Conservation (phyloP, 2,113 vertebrate species). For the Rattus rattus region DNA sequence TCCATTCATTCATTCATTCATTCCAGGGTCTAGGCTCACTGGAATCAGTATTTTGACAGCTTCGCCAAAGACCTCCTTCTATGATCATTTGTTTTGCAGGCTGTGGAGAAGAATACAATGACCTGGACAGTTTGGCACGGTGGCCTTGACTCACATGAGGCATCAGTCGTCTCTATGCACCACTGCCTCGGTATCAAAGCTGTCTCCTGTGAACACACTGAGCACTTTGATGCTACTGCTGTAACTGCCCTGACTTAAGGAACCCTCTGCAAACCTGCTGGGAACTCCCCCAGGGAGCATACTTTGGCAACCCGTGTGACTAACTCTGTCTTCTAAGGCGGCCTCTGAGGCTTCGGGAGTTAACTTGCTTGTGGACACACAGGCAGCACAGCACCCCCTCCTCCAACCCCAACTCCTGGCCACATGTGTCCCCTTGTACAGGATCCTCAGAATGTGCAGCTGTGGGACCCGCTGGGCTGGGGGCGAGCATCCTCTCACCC, state of each 20-base stretch:
- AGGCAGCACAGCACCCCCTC: neutral
- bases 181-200: neutral
- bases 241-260: neutral
- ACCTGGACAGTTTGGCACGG: rapidly evolving
- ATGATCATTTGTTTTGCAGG: neutral
- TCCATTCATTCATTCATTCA: no score
- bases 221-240: neutral
- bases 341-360: neutral
- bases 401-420: neutral
- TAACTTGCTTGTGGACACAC: neutral
- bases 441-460: neutral
- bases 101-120: rapidly evolving
- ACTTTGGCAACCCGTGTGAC: no score
- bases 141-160: neutral
- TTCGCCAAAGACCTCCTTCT: neutral
- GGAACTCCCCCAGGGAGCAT: rapidly evolving
- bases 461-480: neutral
- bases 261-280: neutral
- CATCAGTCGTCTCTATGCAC: neutral
- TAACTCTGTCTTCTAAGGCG: neutral
- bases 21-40: neutral
- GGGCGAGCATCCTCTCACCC: neutral
- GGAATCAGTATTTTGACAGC: neutral
- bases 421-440: no score
- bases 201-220: neutral